These are phyloP conservation scores for Oasisia sp. DNA, from an alignment of 2,888 invertebrate species.

Conservation along the genomic window DNA sequence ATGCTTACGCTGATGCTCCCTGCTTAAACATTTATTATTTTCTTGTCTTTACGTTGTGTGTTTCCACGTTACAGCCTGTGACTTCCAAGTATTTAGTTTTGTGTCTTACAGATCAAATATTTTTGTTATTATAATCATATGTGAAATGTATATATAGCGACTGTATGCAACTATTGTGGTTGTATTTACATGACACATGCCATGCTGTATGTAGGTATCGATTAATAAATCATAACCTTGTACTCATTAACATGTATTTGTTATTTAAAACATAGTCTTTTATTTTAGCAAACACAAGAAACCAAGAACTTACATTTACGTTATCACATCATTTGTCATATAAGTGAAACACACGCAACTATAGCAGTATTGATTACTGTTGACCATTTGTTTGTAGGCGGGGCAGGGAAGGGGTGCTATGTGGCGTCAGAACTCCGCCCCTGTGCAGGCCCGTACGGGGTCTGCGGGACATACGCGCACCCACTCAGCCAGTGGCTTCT, in stretches of 20 bases:
- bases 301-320: too few species aligned
- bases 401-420: neutral
- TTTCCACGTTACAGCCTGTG: neutral
- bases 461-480: conserved; percentile 40
- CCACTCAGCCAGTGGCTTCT: conserved; percentile 55
- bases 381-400: neutral
- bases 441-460: conserved; percentile 48
- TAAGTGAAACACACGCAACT: too few species aligned
- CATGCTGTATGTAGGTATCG: too few species aligned
- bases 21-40: neutral
- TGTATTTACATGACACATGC: neutral
- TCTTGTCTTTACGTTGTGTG: neutral
- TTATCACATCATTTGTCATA: too few species aligned
- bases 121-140: neutral
- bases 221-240: too few species aligned
- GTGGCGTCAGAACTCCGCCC: conserved; percentile 58
- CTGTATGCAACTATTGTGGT: neutral
- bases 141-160: neutral
- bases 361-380: neutral
- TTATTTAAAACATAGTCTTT: too few species aligned
- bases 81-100: neutral
- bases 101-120: neutral
- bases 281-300: too few species aligned
- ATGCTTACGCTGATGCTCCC: neutral
- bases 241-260: too few species aligned